These are phyloP conservation scores for Paramuricea clavata DNA, from an alignment of 92 coral and sea anemone species.

Conservation along the genomic window DNA sequence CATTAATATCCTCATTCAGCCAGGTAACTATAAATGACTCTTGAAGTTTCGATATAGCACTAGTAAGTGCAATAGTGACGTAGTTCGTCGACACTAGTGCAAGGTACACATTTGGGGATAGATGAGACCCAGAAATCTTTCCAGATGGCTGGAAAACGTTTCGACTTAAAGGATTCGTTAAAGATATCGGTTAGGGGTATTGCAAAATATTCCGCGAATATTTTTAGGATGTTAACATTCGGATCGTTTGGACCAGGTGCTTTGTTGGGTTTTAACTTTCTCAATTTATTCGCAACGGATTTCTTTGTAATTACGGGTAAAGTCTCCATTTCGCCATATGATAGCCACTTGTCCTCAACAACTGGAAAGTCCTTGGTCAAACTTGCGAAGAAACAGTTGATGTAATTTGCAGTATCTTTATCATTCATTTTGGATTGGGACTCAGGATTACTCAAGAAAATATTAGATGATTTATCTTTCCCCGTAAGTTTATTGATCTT, in stretches of 20 bases:
- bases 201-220: background rate
- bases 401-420: constrained; percentile 7
- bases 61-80: constrained; percentile 11
- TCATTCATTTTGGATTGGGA: background rate
- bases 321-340: background rate
- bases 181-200: constrained; percentile 13
- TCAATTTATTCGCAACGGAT: constrained; percentile 1
- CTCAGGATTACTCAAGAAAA: background rate
- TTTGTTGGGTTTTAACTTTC: background rate
- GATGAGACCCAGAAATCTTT: background rate
- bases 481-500: constrained; percentile 4
- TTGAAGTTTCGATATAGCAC: background rate
- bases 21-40: background rate
- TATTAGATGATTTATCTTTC: background rate
- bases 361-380: constrained; percentile 8
- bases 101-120: background rate
- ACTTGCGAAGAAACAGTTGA: background rate
- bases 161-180: background rate
- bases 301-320: background rate
- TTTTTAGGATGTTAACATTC: background rate
- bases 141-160: background rate
- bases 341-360: background rate
- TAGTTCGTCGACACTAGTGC: background rate
- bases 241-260: constrained; percentile 1
- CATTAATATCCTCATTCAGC: background rate